Conservation (phyloP, 1,140 invertebrate species). For the Macrobrachium rosenbergii region DNA sequence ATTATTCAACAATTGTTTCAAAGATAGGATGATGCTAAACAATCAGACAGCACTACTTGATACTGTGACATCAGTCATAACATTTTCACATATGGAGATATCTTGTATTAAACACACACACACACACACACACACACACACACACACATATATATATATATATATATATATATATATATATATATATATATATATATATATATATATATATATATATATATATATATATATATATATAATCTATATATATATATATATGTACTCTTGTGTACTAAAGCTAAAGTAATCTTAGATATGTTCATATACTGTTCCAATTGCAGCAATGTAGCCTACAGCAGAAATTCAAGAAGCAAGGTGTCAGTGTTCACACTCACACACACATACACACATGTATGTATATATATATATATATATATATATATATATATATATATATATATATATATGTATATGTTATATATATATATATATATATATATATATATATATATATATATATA, state of each 20-base stretch:
- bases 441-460: not conserved
- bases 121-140: not conserved
- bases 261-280: not conserved
- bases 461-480: not conserved
- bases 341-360: no score
- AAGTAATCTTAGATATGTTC: no score
- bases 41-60: no score
- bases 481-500: not conserved
- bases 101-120: not conserved
- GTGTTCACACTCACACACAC: not conserved
- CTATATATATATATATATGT: no score
- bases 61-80: no score
- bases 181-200: not conserved
- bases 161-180: not conserved
- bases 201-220: not conserved
- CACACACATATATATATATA: not conserved
- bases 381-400: not conserved
- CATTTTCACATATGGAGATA: no score
- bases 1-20: no score
- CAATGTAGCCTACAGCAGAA: no score
- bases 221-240: not conserved
- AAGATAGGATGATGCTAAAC: no score
- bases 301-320: no score
- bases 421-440: slow-evolving; percentile 7
- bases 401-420: slow-evolving; percentile 4